Evolutionary conservation across 2,797 vertebrate species (phyloP), one percentile per base, ranked within the genome.

Genomic region (Capromys pilorides): DNA sequence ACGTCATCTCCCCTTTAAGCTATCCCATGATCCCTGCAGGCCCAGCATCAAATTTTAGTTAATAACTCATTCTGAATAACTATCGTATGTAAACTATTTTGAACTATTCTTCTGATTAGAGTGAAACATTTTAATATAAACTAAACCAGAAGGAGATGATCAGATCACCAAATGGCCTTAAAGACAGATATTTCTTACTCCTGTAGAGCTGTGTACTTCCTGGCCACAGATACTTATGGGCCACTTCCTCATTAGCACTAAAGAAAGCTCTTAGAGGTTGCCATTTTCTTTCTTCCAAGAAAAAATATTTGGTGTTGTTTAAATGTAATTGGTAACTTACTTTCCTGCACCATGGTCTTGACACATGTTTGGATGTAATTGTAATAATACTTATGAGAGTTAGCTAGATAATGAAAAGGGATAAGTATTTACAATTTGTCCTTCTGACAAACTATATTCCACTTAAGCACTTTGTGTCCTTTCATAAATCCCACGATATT

Each of bases 131-230:
- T 71, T 71, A 71, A 45, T 16, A n/a, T 87, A 85, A 94, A 67
- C 10, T 19, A 87, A 88, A 33, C 41, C 59, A 41, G 54, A 84
- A 85, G 88, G 54, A 88, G 31, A 45, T 81, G 49, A 73, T 78
- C 66, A 82, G 82, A 62, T 78, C 66, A 87, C 66, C n/a, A 93
- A 93, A 54, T 95, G 62, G n/a, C 71, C 95, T 94, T 95, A 91
- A 90, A 86, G 57, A 84, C 19, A 93, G 41, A 54, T 78, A 28
- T 69, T 78, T 94, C 71, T 86, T 67, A 93, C 36, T 86, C 31
- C 31, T 86, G 2, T 31, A 84, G 66, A 86, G 57, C 39, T 57
- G 14, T 90, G 41, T 75, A 88, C 90, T 86, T 78, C n/a, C 41
- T 88, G 36, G 49, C 66, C 18, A 24, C 69, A n/a, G 33, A 22